A percentile compares a stretch with the other conserved stretches of the same genome.
These are phyloP conservation scores for Drosophila paulistorum DNA, from an alignment of 1,140 invertebrate genomes.

Conservation along the genomic window DNA sequence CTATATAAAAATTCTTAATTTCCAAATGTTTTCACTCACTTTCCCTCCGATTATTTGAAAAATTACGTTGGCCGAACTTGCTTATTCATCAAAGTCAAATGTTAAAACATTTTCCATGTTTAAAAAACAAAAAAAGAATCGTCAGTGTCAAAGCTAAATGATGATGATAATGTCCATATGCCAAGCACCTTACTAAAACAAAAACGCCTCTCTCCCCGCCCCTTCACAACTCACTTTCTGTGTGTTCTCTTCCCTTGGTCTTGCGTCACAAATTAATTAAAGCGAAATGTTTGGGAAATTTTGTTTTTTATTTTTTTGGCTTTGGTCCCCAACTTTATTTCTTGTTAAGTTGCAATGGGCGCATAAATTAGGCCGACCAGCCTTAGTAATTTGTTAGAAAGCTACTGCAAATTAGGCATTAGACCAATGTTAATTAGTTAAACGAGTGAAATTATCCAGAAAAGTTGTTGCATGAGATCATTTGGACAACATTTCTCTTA, in stretches of 20 bases:
- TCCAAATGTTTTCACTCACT: conserved; percentile 8
- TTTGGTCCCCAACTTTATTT: conserved; percentile 6
- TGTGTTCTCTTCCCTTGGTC: background rate
- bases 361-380: conserved; percentile 35
- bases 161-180: conserved; percentile 22
- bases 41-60: conserved; percentile 5
- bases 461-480: conserved; percentile 10
- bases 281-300: conserved; percentile 27
- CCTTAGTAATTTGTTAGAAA: conserved; percentile 16
- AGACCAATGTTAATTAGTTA: conserved; percentile 20
- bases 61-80: conserved; percentile 19
- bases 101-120: conserved; percentile 55
- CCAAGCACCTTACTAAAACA: conserved; percentile 9
- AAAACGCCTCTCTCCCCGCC: background rate
- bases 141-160: conserved; percentile 27
- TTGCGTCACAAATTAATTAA: conserved; percentile 55
- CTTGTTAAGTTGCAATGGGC: conserved; percentile 36
- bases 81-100: conserved; percentile 50
- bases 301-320: background rate
- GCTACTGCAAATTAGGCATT: conserved; percentile 17
- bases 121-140: background rate
- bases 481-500: background rate
- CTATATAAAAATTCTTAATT: conserved; percentile 30
- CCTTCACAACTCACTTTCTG: background rate
- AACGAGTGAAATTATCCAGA: conserved; percentile 10